Percentiles rank a stretch among this genome's conserved stretches.
phyloP scores from a whole-genome alignment of 2,888 invertebrate genomes.

The Sphecodes monilicornis region DNA sequence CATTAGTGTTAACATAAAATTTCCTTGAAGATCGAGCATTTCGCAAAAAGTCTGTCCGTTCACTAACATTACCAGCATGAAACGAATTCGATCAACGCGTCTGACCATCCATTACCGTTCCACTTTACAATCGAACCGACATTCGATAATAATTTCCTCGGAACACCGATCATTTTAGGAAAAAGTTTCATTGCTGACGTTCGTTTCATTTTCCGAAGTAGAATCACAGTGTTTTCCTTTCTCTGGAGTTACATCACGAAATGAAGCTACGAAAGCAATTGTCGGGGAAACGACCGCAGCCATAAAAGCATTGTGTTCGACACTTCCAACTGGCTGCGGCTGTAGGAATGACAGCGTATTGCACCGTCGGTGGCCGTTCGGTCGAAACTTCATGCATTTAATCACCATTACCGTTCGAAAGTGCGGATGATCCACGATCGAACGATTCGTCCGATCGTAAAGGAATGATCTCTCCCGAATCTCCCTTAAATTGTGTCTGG shows the following conservation, averaged over 20 bases:
- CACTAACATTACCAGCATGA: too few relatives aligned
- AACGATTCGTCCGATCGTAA: not conserved
- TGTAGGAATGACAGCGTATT: not conserved
- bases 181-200: not conserved
- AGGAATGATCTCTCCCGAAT: not conserved
- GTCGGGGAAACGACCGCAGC: not conserved
- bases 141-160: not conserved
- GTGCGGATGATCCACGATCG: not conserved
- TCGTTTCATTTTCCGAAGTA: not conserved
- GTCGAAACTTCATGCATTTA: not conserved
- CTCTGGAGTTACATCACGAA: not conserved
- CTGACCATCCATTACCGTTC: too few relatives aligned
- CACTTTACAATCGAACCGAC: not conserved
- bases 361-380: not conserved
- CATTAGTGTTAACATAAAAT: too few relatives aligned
- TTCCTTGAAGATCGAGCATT: too few relatives aligned
- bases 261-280: not conserved
- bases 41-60: too few relatives aligned
- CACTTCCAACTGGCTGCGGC: not conserved
- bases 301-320: not conserved
- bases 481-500: not conserved
- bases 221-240: not conserved
- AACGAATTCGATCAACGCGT: too few relatives aligned
- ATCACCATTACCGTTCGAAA: slow-evolving; percentile 5
- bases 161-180: not conserved